These are phyloP conservation scores for Crematogaster levior DNA, from an alignment of 2,888 invertebrate species.

Conservation along the genomic window DNA sequence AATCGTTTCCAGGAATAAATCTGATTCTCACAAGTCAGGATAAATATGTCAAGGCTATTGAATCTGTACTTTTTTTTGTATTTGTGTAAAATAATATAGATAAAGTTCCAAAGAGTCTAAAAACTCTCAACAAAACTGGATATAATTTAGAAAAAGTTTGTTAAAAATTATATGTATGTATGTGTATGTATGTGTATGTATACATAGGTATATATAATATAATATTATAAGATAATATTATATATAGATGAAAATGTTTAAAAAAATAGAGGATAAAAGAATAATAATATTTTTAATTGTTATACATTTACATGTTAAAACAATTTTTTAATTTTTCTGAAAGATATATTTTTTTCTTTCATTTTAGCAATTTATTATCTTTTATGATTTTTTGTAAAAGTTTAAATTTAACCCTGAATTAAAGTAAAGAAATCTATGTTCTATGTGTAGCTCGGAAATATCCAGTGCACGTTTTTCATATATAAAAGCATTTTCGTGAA, in stretches of 20 bases:
- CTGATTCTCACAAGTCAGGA: not conserved
- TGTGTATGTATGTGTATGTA: no score
- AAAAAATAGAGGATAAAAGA: not conserved
- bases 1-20: not conserved
- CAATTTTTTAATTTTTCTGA: not conserved
- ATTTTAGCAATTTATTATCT: not conserved
- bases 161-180: no score
- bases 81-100: not conserved
- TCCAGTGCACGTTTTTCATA: not conserved
- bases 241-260: not conserved
- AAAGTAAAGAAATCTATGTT: not conserved
- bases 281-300: not conserved
- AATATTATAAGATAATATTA: no score
- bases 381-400: not conserved
- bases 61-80: not conserved
- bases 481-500: not conserved
- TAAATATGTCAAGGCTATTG: not conserved
- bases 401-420: not conserved
- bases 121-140: not conserved
- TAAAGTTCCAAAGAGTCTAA: not conserved
- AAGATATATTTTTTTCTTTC: not conserved
- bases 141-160: not conserved
- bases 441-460: no score
- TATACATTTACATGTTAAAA: not conserved
- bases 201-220: no score